Conservation (phyloP, 2,888 invertebrate genomes). For the Margaritifera margaritifera region DNA sequence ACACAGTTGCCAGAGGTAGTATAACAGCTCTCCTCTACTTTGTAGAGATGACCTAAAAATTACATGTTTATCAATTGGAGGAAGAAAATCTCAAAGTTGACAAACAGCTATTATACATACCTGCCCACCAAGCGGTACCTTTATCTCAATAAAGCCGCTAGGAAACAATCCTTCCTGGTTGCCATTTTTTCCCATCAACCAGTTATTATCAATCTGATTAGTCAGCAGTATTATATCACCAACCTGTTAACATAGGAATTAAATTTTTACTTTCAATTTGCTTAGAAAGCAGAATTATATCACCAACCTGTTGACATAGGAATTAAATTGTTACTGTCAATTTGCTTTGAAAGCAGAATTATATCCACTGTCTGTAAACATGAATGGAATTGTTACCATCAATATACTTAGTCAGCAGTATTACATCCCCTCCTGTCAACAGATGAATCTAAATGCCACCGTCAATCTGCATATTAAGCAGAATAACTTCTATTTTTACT, state of each 20-base stretch:
- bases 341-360: no score
- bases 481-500: not conserved
- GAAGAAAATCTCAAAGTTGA: not conserved
- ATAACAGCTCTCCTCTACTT: no score
- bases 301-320: no score
- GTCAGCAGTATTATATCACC: constrained; percentile 83
- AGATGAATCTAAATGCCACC: not conserved
- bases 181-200: constrained; percentile 84
- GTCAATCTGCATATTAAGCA: not conserved
- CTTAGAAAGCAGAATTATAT: not conserved
- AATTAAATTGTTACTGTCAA: no score
- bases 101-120: constrained; percentile 23
- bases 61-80: no score
- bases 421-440: constrained; percentile 81
- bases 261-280: not conserved
- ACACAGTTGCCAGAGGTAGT: no score
- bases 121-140: constrained; percentile 77
- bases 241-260: constrained; percentile 74
- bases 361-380: no score
- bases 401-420: constrained; percentile 81
- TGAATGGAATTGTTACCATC: no score
- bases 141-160: constrained; percentile 83
- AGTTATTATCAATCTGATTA: constrained; percentile 83
- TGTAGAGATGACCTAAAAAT: no score
- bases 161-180: constrained; percentile 88